A percentile compares a stretch with the other conserved stretches of the same genome.
These are phyloP conservation scores for Synanthedon myopaeformis DNA, from an alignment of 2,888 invertebrate genomes.

Conservation along the genomic window DNA sequence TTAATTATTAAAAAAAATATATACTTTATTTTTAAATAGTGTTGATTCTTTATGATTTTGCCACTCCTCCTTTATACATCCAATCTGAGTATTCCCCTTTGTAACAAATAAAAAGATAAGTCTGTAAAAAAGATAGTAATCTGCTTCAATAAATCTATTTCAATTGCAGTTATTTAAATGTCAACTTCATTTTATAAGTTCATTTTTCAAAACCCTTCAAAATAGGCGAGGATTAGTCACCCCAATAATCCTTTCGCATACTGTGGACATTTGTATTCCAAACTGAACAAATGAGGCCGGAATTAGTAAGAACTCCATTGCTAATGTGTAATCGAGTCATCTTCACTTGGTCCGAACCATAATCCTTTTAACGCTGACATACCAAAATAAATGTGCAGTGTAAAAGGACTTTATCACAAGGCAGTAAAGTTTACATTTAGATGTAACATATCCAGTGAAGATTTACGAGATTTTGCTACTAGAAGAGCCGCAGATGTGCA, in stretches of 20 bases:
- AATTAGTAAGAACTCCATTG: constrained; percentile 21
- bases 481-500: constrained; percentile 49
- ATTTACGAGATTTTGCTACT: background rate
- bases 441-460: background rate
- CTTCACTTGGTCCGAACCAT: constrained; percentile 23
- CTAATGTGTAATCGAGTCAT: constrained; percentile 13
- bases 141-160: no score
- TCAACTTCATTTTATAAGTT: constrained; percentile 25
- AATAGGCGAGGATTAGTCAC: constrained; percentile 28
- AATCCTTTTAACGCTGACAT: constrained; percentile 33
- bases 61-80: no score
- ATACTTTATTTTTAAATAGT: no score
- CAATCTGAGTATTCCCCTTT: no score
- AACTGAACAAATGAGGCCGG: constrained; percentile 24
- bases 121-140: no score
- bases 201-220: constrained; percentile 37
- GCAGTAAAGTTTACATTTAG: background rate
- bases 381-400: constrained; percentile 1
- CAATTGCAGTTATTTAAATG: constrained; percentile 26
- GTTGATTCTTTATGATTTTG: no score
- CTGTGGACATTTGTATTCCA: constrained; percentile 15
- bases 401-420: no score
- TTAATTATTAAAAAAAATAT: no score
- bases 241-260: constrained; percentile 24
- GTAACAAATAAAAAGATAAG: no score